Base-by-base conservation (phyloP, 2,888 invertebrate genomes). In the Sipha maydis region DNA sequence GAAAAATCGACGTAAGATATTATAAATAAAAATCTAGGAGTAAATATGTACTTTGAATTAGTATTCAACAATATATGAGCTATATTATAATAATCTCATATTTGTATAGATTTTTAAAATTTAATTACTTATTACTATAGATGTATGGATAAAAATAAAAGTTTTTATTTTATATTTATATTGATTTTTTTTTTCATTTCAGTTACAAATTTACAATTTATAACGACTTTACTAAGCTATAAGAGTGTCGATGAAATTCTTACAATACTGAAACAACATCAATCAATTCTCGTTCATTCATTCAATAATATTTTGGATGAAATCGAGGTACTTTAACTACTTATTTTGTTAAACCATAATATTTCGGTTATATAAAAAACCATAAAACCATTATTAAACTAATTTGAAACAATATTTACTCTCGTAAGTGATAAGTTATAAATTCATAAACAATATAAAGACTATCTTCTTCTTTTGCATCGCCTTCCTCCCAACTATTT, bases 201-300 rank as follows among this genome's bases (percentile, higher is more conserved):
- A 80, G 86, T 56, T 8, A 75, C 17, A 61, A 79, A 88, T 28
- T 75, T 88, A 31, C 56, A 73, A 7, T 88, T 88, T 31, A 75
- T 88, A 61, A 73, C 80, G 8, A 56, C 79, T 14, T 48, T 80
- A 61, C 38, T 88, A 14, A 82, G 38, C 41, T 73, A 80, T 31
- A 88, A 82, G 31, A 88, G 86, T 19, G 80, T 88, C 1, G 73
- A 80, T 28, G 80, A 80, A 41, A 75, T 88, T 28, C 86, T 80
- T 9, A n/a, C 73, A 28, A 56, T 88, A 28, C 75, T 88, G 25
- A 88, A 88, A 25, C 86, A 71, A 21, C 79, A 88, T 41, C 61
- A 82, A 61, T 88, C 86, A 19, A 88, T 88, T 25, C 38, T 88
- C 14, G 56, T 88, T 1, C 17, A 41, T 41, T 73, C 79, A 9